Base-by-base conservation (phyloP, 35 echinoderm and acorn worm genomes). In the Patiria miniata region DNA sequence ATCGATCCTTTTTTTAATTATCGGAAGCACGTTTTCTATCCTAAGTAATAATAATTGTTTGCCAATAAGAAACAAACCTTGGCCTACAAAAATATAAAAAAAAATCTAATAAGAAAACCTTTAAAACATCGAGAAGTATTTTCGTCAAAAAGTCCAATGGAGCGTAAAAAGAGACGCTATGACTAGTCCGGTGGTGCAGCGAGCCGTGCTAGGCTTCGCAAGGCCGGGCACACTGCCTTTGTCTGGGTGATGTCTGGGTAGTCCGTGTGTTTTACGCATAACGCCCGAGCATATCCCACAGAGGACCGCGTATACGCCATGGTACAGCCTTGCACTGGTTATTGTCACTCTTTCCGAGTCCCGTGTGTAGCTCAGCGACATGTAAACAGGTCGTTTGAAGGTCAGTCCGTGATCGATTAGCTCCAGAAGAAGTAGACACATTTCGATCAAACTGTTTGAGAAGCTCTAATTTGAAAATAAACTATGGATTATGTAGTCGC, bases 121-220 rank as follows among this genome's bases (percentile, higher is more conserved):
- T 0, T 10, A 26, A 73, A 22, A 28, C 26, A 59, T 23, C 61
- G 10, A 23, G 18, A 69, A 69, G 61, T 68, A 32, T 73, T 36
- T 73, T 73, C 29, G 65, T 73, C 42, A 34, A 34, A 36, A 73
- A 14, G 65, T 36, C 9, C 26, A 23, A 32, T 73, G 65, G 65
- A 30, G 65, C 65, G 65, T 73, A 73, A 73, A 73, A 73, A 73
- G 34, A 18, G 65, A 73, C 65, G 65, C 65, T 18, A 26, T 73
- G 29, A 30, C 65, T 34, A 22, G 2, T 34, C 65, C 65, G 18
- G 65, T 73, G 19, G 14, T 73, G 19, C 65, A 73, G 29, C 26
- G 26, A 9, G 65, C 65, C 65, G 16, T 73, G 65, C 65, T 23
- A 23, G 10, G 7, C 26, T 1, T 32, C 26, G 26, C 65, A 12